These are phyloP conservation scores for Omphaloscelis lunosa DNA, from an alignment of 2,888 invertebrate genomes.

Conservation along the genomic window DNA sequence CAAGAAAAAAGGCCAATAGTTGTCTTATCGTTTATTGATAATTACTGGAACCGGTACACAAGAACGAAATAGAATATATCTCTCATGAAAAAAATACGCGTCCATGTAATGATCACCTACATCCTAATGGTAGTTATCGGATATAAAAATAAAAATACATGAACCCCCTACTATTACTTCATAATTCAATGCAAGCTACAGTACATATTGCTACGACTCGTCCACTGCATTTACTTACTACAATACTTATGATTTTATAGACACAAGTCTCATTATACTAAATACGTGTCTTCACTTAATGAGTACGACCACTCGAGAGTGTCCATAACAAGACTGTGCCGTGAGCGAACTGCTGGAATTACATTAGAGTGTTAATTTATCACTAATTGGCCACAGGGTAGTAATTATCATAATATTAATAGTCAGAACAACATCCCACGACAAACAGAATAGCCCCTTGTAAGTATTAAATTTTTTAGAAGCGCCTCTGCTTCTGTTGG, in stretches of 20 bases:
- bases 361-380: constrained; percentile 65
- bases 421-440: constrained; percentile 66
- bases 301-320: constrained; percentile 48
- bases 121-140: constrained; percentile 76
- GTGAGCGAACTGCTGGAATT: constrained; percentile 63
- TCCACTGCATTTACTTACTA: constrained; percentile 71
- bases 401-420: constrained; percentile 64
- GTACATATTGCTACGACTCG: constrained; percentile 70
- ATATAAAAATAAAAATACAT: constrained; percentile 89
- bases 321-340: constrained; percentile 60
- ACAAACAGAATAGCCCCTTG: constrained; percentile 59
- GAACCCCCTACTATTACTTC: constrained; percentile 70
- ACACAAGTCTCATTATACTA: constrained; percentile 66
- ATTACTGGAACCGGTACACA: constrained; percentile 87
- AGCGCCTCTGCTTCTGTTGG: constrained; percentile 51
- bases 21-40: constrained; percentile 88
- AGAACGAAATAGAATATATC: constrained; percentile 76
- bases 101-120: constrained; percentile 76
- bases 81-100: constrained; percentile 77
- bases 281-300: constrained; percentile 57
- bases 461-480: constrained; percentile 48
- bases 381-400: constrained; percentile 68
- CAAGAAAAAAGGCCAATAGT: constrained; percentile 88
- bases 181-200: constrained; percentile 69
- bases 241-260: constrained; percentile 67